Conservation (phyloP, 1,140 invertebrate genomes). For the Bradynema listronoti region DNA sequence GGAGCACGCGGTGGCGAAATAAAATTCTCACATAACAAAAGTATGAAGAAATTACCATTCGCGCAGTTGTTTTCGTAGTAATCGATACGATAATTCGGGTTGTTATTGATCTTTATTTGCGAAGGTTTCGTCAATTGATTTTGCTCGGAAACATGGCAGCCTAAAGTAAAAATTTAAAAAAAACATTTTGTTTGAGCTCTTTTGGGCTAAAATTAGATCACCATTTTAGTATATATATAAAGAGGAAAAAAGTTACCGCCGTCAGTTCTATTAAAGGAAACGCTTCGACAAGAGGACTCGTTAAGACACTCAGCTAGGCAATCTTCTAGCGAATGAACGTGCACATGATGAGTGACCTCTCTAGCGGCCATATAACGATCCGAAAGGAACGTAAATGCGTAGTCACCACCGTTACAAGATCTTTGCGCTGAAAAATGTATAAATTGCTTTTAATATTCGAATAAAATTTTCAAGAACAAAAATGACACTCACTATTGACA, state of each 20-base stretch:
- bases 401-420: conserved; percentile 51
- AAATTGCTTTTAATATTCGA: background rate
- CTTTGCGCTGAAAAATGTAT: conserved; percentile 39
- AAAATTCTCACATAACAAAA: background rate
- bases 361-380: conserved; percentile 51
- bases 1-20: too few species aligned
- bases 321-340: conserved; percentile 45
- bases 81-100: conserved; percentile 55
- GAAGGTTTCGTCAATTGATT: conserved; percentile 55
- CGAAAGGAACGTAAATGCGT: conserved; percentile 57
- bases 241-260: conserved; percentile 33
- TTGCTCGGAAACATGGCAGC: conserved; percentile 49
- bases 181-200: background rate
- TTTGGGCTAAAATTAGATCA: background rate
- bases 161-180: conserved; percentile 16
- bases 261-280: conserved; percentile 56
- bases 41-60: conserved; percentile 42
- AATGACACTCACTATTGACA: conserved; percentile 46
- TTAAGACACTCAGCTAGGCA: conserved; percentile 56
- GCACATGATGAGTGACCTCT: conserved; percentile 33
- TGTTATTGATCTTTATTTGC: conserved; percentile 54
- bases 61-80: conserved; percentile 58
- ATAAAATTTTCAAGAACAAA: background rate
- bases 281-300: conserved; percentile 43
- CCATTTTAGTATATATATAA: background rate